Conservation (phyloP, 2,888 invertebrate species). For the Stomorhina lunata region DNA sequence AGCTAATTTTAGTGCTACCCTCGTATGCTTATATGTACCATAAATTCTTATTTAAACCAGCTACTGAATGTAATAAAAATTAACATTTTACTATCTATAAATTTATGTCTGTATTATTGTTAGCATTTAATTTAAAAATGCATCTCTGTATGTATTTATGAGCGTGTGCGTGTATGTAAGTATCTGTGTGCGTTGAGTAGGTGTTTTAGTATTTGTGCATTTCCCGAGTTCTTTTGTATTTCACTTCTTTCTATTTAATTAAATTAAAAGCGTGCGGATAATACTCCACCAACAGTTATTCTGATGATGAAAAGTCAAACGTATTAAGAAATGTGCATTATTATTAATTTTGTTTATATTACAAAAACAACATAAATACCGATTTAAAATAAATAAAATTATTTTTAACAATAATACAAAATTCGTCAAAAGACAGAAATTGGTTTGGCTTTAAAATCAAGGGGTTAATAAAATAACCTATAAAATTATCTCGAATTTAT, state of each 20-base stretch:
- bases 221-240: background rate
- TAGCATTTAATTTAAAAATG: slow-evolving; percentile 13
- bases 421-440: background rate
- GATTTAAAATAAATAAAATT: slow-evolving; percentile 10
- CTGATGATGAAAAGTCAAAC: slow-evolving; percentile 41
- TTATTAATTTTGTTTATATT: background rate
- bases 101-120: background rate
- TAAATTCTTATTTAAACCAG: slow-evolving; percentile 22
- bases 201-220: background rate
- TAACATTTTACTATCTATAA: slow-evolving; percentile 4
- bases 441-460: background rate
- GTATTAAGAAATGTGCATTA: slow-evolving; percentile 13
- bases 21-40: slow-evolving; percentile 3
- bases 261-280: slow-evolving; percentile 78
- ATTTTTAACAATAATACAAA: background rate
- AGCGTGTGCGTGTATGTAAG: background rate
- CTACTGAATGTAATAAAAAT: slow-evolving; percentile 18
- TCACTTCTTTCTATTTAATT: slow-evolving; percentile 72
- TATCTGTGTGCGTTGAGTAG: background rate
- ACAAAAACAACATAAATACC: slow-evolving; percentile 10
- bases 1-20: too few relatives aligned
- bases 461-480: background rate
- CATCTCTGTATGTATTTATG: background rate
- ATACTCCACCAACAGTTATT: slow-evolving; percentile 67
- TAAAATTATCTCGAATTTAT: too few relatives aligned